phyloP scores from a whole-genome alignment of 1,140 invertebrate species.

The Nilaparvata lugens region DNA sequence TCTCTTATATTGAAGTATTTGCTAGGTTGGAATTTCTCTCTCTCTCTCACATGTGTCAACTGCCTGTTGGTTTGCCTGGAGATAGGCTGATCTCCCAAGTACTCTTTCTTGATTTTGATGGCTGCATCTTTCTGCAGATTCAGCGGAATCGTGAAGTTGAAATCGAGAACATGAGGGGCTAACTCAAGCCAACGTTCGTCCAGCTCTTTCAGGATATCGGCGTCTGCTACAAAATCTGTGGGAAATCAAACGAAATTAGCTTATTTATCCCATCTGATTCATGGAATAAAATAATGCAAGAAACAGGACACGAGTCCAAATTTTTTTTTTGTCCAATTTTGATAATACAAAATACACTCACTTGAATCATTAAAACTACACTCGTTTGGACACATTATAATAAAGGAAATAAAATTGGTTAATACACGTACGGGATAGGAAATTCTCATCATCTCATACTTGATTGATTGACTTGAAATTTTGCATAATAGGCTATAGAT shows the following conservation, averaged over 20 bases:
- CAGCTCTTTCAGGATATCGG: conserved; percentile 38
- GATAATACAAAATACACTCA: no score
- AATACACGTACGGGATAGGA: no score
- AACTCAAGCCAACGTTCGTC: conserved; percentile 45
- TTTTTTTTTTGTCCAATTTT: no score
- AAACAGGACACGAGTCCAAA: no score
- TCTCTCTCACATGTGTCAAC: conserved; percentile 16
- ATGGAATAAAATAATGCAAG: no score
- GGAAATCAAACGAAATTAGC: background rate
- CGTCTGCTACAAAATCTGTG: conserved; percentile 36
- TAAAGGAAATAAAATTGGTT: no score
- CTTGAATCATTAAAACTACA: no score
- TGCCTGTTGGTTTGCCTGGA: conserved; percentile 35
- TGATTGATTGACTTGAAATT: no score
- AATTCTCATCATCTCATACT: no score
- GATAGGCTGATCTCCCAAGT: conserved; percentile 42
- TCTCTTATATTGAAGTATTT: background rate
- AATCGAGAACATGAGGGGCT: conserved; percentile 47
- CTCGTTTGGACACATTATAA: no score
- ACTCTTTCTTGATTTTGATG: conserved; percentile 44
- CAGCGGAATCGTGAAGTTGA: conserved; percentile 45
- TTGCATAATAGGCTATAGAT: no score
- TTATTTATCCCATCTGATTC: no score
- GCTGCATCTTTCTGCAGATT: conserved; percentile 36
- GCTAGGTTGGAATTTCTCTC: background rate